Evolutionary conservation across 2,888 invertebrate genomes (phyloP), one percentile per base, ranked within the genome.

Genomic region (Onchidella celtica): DNA sequence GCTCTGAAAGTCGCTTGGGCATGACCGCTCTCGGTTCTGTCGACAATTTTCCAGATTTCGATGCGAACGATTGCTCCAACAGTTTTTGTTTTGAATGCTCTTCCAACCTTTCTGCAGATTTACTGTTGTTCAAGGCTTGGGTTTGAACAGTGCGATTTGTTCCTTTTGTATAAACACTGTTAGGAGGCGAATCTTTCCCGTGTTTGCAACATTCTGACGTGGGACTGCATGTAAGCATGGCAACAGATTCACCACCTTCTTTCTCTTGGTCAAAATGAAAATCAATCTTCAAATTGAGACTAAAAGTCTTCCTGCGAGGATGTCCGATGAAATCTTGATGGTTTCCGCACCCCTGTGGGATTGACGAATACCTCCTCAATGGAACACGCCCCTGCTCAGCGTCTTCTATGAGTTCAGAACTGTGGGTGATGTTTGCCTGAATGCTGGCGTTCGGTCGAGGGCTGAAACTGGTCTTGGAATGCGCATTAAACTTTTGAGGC

Each of bases 271-370:
- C 57, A 40, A 81, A 81, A 32, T 75, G 81, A 27, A 81, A 66
- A 66, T 75, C 73, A 21, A 81, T 81, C 27, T 81, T 24, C 2
- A 81, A 61, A 38, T 81, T 81, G n/a, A 81, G 75, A 29, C 81
- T 81, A 21, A 81, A 73, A 29, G 73, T 73, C 66, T 73, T 47
- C 9, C 24, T 47, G 2, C 38, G 36, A 36, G 55, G 17, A 32
- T 9, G 38, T 17, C 63, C 21, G 11, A 9, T 17, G 17, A 21
- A 11, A 4, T 55, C 47, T 17, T 3, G 11, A 27, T 47, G 29
- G 21, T n/a, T 21, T 29, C 38, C 38, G 21, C 40, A 27, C 1
- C 14, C 29, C 17, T 29, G 40, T 0, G 36, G 29, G 3, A 47
- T 57, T 1, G 79, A 79, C 34, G 40, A 34, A 27, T 63, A 73